These are phyloP conservation scores for Sisyra terminalis DNA, from an alignment of 2,888 invertebrate species.

Conservation along the genomic window DNA sequence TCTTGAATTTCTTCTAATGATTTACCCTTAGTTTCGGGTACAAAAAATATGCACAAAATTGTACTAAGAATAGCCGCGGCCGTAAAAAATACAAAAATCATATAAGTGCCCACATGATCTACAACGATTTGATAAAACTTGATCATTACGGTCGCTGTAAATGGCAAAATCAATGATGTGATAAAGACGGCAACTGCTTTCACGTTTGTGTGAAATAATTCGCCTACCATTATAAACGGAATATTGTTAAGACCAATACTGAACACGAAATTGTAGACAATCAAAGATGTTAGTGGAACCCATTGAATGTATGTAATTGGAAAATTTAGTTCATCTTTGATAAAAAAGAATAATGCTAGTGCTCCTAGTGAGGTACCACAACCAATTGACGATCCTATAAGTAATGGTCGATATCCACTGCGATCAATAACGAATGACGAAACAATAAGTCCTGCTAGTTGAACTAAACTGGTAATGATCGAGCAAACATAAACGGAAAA, in stretches of 20 bases:
- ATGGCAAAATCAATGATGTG: neutral
- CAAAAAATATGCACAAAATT: constrained; percentile 15
- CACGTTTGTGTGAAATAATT: constrained; percentile 1
- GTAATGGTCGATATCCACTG: constrained; percentile 34
- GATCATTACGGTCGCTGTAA: constrained; percentile 11
- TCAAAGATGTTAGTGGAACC: constrained; percentile 34
- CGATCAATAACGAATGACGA: constrained; percentile 26
- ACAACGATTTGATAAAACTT: constrained; percentile 20
- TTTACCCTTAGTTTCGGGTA: constrained; percentile 23
- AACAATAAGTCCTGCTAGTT: constrained; percentile 16
- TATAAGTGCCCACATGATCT: constrained; percentile 18
- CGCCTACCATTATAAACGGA: constrained; percentile 1
- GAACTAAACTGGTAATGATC: constrained; percentile 24
- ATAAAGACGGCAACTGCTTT: constrained; percentile 1
- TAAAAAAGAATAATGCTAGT: constrained; percentile 35
- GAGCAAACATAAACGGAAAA: constrained; percentile 16
- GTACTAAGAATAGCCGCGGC: constrained; percentile 13
- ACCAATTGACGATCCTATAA: constrained; percentile 34
- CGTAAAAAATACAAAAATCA: constrained; percentile 19
- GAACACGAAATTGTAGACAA: constrained; percentile 1
- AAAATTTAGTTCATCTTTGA: constrained; percentile 18
- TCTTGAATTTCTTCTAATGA: constrained; percentile 22
- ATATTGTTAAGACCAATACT: constrained; percentile 1
- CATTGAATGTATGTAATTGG: constrained; percentile 25
- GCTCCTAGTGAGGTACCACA: constrained; percentile 33